Conservation (phyloP, 2,888 invertebrate species). For the Norana najaformis region DNA sequence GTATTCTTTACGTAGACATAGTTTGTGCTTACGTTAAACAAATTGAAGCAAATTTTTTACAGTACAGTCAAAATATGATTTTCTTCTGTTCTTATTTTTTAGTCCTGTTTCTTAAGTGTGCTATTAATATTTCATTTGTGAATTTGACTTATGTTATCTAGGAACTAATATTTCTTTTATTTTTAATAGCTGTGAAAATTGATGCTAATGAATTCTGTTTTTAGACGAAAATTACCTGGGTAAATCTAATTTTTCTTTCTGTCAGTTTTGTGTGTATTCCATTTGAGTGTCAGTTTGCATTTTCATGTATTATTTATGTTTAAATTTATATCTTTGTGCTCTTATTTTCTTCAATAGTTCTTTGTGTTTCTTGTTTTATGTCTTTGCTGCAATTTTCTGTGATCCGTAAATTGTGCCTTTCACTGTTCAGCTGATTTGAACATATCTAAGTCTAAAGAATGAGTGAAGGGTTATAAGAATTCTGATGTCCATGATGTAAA, state of each 20-base stretch:
- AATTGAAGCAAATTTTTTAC: background rate
- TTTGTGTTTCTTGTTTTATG: background rate
- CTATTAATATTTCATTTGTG: background rate
- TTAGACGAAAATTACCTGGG: background rate
- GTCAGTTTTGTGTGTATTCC: background rate
- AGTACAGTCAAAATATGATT: background rate
- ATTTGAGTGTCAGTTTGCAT: background rate
- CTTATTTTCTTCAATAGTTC: background rate
- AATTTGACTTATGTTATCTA: background rate
- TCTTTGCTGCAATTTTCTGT: background rate
- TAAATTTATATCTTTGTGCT: background rate
- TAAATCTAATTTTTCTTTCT: background rate
- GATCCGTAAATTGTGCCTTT: background rate
- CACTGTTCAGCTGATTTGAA: background rate
- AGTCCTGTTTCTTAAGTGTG: background rate
- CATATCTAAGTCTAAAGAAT: background rate
- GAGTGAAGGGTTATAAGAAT: background rate
- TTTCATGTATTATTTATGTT: background rate
- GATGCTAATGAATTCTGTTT: conserved; percentile 1
- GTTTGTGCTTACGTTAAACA: too few species aligned
- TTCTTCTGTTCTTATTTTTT: background rate
- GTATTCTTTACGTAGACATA: background rate
- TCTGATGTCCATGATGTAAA: too few species aligned
- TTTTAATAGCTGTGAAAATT: background rate
- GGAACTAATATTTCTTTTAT: background rate